Percentiles rank a stretch among this genome's conserved stretches.
Conservation (phyloP, 2,113 vertebrate species). For the Otus sunia region DNA sequence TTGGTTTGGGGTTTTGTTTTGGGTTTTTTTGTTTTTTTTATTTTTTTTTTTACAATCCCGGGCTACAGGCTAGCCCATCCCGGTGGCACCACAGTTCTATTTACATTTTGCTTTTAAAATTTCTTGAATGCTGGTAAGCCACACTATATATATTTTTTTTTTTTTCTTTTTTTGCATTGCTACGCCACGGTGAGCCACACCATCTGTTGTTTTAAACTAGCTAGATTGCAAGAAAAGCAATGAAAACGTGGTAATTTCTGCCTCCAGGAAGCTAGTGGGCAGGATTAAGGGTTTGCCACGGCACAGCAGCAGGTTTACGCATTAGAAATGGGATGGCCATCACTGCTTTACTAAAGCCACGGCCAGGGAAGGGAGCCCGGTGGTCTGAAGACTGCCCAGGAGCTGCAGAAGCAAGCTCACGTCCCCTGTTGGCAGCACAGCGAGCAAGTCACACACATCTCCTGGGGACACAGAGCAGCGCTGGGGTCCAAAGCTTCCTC, state of each 20-base stretch:
- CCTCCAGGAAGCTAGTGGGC: neutral
- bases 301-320: neutral
- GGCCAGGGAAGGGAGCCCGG: fast-evolving
- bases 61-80: neutral
- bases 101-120: neutral
- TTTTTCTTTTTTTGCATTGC: neutral
- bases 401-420: too few relatives aligned
- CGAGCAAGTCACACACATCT: fast-evolving
- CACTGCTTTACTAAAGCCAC: neutral
- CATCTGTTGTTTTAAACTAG: neutral
- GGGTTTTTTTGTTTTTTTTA: too few relatives aligned
- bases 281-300: fast-evolving
- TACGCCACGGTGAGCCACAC: neutral
- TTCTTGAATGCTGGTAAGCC: neutral
- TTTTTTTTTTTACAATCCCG: too few relatives aligned
- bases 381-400: fast-evolving
- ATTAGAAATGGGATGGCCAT: neutral
- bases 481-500: neutral
- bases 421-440: too few relatives aligned
- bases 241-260: neutral
- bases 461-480: fast-evolving
- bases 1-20: neutral
- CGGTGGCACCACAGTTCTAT: neutral
- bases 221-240: neutral
- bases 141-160: too few relatives aligned